Evolutionary conservation across 2,113 vertebrate genomes (phyloP), one percentile per base, ranked within the genome.

Genomic region (Seriola rivoliana): DNA sequence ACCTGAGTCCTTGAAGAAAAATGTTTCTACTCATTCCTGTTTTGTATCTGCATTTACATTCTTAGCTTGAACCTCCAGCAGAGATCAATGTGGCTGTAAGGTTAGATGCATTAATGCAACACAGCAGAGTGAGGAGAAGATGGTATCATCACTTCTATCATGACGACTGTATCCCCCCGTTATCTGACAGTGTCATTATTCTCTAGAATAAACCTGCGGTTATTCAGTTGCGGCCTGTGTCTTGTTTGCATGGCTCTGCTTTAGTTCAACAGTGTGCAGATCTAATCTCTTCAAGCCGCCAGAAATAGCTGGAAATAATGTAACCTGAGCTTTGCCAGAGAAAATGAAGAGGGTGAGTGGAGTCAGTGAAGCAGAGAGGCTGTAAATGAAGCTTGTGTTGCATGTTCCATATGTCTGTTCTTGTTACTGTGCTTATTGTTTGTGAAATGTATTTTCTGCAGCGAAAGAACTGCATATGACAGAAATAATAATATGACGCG

Each of bases 321-420:
- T 54, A 72, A 63, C 52, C 36, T 79, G 5, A 73, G 60, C n/a
- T 81, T 75, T 72, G 44, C 48, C 63, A 74, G 69, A 3, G 36
- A 57, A 21, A 62, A 68, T 42, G 16, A 36, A 67, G 40, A 66
- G 36, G 11, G 42, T 52, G 32, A 60, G 58, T 40, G 57, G 32
- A 75, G 25, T 72, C 70, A 67, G 57, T 8, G 52, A 78, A 21
- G 65, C 60, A 57, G 40, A 38, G 11, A 13, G 50, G 17, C 63
- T 34, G 16, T 25, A 54, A 70, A 79, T 48, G 23, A 60, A 68
- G 17, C 55, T 38, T 29, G 17, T 54, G 71, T 72, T 67, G 38
- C 25, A n/a, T 70, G 36, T 48, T 42, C 40, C 57, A 14, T 16
- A 46, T 58, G 48, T 72, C 69, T 25, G 46, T 66, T 79, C 3